Evolutionary conservation across 2,113 vertebrate species (phyloP).

Genomic region (Neolamprologus variostigma): DNA sequence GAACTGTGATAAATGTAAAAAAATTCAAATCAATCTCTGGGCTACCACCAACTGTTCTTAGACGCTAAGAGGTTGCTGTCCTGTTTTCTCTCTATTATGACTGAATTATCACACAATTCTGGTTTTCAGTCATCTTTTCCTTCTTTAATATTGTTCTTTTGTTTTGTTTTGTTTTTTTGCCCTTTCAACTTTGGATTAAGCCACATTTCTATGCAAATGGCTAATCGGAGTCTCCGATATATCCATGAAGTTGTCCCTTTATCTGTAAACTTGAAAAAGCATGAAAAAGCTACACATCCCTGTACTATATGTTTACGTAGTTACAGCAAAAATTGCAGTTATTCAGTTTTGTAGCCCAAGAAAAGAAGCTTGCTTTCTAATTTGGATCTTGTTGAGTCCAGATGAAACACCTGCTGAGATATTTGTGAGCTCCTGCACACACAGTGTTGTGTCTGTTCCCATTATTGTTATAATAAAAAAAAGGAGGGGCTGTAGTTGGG

Average conservation of each 20-base stretch:
- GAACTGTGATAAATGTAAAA: not conserved
- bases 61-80: accelerated
- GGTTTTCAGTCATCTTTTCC: not conserved
- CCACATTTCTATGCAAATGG: not conserved
- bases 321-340: not conserved
- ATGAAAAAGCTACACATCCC: not conserved
- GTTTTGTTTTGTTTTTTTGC: not conserved
- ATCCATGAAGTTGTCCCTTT: not conserved
- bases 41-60: not conserved
- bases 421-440: not conserved
- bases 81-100: not conserved
- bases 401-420: not conserved
- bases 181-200: not conserved
- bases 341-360: not conserved
- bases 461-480: not conserved
- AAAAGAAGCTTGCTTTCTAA: not conserved
- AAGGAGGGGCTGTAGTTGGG: not conserved
- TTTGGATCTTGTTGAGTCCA: not conserved
- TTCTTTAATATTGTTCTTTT: not conserved
- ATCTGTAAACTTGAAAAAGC: not conserved
- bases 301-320: not conserved
- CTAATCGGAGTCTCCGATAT: accelerated
- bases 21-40: not conserved
- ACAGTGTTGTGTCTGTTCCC: not conserved
- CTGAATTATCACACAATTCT: not conserved